Evolutionary conservation across 2,113 vertebrate genomes (phyloP), one percentile per base, ranked within the genome.

Genomic region (Vireo altiloquus): DNA sequence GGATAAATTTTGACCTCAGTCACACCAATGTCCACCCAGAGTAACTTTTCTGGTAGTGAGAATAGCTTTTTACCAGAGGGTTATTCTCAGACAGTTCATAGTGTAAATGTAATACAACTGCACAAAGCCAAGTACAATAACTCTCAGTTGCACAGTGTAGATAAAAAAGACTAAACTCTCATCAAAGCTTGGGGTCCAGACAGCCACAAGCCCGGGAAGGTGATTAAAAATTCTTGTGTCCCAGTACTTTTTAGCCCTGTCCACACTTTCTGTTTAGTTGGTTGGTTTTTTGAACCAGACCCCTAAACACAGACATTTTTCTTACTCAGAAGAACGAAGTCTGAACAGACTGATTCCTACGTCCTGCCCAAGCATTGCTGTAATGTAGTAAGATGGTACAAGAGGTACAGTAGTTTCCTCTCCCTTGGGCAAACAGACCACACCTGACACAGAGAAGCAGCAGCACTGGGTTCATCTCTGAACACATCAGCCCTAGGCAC

Each of bases 161-260:
- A 68, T 56, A 16, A 50, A 63, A 82, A 61, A 31, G 3, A 63
- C 31, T 15, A 54, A 82, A 77, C 13, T 80, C 35, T 57, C 63
- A 70, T 42, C 21, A 42, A 35, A 77, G 16, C 23, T 68, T 69
- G 24, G 20, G 46, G 44, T 15, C 13, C 30, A 82, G 44, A 40
- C 52, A 94, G 39, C 39, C 3, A 0, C 64, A 71, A 91, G 42
- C 23, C 72, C 71, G 61, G 46, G 21, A 70, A 27, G 9, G 9
- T 39, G 66, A 76, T 75, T 42, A 40, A 70, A 49, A 91, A 18
- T 7, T 15, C 37, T 50, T 47, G 19, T 15, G 59, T 77, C 52
- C 22, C 40, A 65, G 28, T 0, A 0, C 7, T 15, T 8, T 70
- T 24, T n/a, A 75, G 9, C 39, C 21, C 17, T 61, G 37, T 28